phyloP scores from a whole-genome alignment of 2,888 invertebrate genomes.

The Cacoxenus indagator region DNA sequence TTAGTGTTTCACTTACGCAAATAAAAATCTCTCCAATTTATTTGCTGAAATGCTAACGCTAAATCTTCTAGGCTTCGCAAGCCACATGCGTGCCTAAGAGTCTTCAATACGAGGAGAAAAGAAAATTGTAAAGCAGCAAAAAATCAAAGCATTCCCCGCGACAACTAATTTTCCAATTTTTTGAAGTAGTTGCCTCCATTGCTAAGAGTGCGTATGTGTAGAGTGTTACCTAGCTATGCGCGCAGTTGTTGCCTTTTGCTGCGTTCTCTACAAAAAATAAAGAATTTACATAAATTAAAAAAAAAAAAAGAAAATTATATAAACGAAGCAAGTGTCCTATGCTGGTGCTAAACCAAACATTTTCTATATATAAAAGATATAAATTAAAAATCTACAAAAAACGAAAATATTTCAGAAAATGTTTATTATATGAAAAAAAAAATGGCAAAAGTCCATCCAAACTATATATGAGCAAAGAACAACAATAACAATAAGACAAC shows the following conservation, averaged over 20 bases:
- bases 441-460: conserved; percentile 57
- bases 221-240: not conserved
- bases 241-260: not conserved
- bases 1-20: not conserved
- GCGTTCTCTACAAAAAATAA: not conserved
- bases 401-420: conserved; percentile 10
- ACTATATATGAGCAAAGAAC: conserved; percentile 32
- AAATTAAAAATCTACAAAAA: conserved; percentile 22
- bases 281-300: conserved; percentile 6
- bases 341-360: conserved; percentile 67
- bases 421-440: no score
- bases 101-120: not conserved
- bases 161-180: not conserved
- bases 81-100: conserved; percentile 9
- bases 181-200: not conserved
- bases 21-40: conserved; percentile 2
- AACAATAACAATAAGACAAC: conserved; percentile 25
- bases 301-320: conserved; percentile 20
- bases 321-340: conserved; percentile 69
- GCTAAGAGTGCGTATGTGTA: not conserved
- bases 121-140: not conserved
- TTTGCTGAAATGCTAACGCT: not conserved
- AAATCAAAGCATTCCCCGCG: conserved; percentile 10
- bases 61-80: not conserved
- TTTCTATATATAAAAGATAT: conserved; percentile 43